phyloP scores from a whole-genome alignment of 2,113 vertebrate species.

The Odontophorus gujanensis region DNA sequence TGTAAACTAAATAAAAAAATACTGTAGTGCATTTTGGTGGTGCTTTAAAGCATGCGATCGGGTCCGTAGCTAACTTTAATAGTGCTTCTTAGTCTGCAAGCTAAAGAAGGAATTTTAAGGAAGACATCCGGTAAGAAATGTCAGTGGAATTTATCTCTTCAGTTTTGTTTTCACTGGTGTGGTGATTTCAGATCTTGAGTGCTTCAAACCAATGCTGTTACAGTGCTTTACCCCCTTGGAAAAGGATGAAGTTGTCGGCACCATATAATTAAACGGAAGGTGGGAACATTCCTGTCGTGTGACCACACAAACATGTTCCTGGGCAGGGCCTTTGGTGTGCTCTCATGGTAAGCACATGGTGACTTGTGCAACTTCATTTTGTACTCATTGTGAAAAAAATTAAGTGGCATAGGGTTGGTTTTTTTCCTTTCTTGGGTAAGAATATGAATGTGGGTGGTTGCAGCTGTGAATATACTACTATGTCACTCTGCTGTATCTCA shows the following conservation, averaged over 20 bases:
- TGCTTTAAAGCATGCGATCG: slow-evolving; percentile 59
- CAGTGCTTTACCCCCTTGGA: no score
- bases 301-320: not conserved
- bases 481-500: not conserved
- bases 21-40: slow-evolving; percentile 84
- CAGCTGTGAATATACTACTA: not conserved
- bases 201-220: not conserved
- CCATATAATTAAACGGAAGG: not conserved
- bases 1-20: slow-evolving; percentile 96
- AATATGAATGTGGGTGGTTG: not conserved
- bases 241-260: not conserved
- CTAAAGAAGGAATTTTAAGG: not conserved
- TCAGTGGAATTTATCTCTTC: not conserved
- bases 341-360: not conserved
- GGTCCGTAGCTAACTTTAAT: not conserved
- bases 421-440: not conserved
- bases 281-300: not conserved
- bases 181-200: not conserved
- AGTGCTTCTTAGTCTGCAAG: not conserved
- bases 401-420: not conserved
- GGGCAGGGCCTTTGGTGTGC: not conserved
- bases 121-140: not conserved
- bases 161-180: not conserved
- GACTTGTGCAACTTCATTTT: no score
- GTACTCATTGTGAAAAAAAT: not conserved